phyloP scores from a whole-genome alignment of 2,888 invertebrate genomes.

The Sphinx pinastri region DNA sequence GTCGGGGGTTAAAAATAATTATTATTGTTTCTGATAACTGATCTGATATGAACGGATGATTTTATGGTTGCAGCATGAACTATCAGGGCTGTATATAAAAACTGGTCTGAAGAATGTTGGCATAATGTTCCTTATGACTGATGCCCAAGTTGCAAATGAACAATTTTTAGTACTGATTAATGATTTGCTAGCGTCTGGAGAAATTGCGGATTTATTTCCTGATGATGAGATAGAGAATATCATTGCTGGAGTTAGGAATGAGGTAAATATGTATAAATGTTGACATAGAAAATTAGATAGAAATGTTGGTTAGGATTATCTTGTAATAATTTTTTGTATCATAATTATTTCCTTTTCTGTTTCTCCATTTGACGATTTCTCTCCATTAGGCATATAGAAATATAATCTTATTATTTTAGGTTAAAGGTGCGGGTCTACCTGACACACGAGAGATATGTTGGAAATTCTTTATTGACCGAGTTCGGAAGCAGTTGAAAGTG shows the following conservation, averaged over 20 bases:
- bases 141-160: conserved; percentile 98
- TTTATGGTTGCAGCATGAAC: conserved; percentile 85
- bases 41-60: too few species aligned
- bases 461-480: conserved; percentile 98
- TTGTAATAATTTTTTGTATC: background rate
- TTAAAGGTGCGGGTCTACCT: conserved; percentile 93
- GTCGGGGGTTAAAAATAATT: too few species aligned
- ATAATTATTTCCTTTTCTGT: too few species aligned
- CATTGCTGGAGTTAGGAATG: conserved; percentile 92
- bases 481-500: conserved; percentile 93
- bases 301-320: too few species aligned
- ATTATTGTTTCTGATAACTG: too few species aligned
- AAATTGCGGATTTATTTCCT: conserved; percentile 97
- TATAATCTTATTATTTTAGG: conserved; percentile 59
- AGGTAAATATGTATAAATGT: conserved; percentile 76
- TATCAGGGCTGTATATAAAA: conserved; percentile 94
- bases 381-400: background rate
- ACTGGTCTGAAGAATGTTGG: conserved; percentile 97
- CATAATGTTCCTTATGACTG: conserved; percentile 98
- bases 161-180: conserved; percentile 97
- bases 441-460: conserved; percentile 98
- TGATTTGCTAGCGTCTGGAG: conserved; percentile 97
- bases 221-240: conserved; percentile 99
- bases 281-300: background rate
- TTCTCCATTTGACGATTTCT: too few species aligned